Conservation (phyloP, 2,888 invertebrate species). For the Abscondita cerata region DNA sequence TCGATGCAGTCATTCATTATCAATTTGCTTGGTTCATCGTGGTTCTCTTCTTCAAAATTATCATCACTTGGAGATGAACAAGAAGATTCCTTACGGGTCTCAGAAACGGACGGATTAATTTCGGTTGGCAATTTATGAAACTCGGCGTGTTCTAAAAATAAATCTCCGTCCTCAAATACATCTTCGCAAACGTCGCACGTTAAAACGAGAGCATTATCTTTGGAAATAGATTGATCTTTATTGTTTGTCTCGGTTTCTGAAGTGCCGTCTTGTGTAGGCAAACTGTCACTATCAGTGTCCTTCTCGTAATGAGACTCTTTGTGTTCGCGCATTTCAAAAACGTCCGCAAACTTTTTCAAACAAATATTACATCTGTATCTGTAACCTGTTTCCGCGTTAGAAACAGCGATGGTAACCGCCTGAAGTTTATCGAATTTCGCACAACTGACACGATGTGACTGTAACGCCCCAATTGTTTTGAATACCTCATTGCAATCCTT, state of each 20-base stretch:
- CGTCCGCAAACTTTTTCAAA: conserved; percentile 12
- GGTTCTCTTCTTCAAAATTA: background rate
- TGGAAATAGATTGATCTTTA: background rate
- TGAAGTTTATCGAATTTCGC: background rate
- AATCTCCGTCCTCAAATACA: conserved; percentile 7
- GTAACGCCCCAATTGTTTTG: background rate
- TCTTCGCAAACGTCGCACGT: conserved; percentile 28
- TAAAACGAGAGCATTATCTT: too few relatives aligned
- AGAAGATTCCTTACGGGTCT: too few relatives aligned
- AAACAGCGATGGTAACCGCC: background rate
- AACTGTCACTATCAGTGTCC: too few relatives aligned
- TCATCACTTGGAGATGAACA: background rate
- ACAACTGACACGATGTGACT: background rate
- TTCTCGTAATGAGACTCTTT: conserved; percentile 11
- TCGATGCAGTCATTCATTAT: background rate
- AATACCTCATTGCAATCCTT: background rate
- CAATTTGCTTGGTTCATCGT: background rate
- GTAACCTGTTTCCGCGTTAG: background rate
- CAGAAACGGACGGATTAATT: background rate
- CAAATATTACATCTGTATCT: conserved; percentile 18
- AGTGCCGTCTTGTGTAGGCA: background rate
- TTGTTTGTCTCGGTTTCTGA: too few relatives aligned
- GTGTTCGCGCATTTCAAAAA: conserved; percentile 17
- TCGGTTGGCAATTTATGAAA: conserved; percentile 18
- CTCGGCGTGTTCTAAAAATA: conserved; percentile 13